Evolutionary conservation across 2,797 vertebrate genomes (phyloP).

Genomic region (Characodon lateralis): DNA sequence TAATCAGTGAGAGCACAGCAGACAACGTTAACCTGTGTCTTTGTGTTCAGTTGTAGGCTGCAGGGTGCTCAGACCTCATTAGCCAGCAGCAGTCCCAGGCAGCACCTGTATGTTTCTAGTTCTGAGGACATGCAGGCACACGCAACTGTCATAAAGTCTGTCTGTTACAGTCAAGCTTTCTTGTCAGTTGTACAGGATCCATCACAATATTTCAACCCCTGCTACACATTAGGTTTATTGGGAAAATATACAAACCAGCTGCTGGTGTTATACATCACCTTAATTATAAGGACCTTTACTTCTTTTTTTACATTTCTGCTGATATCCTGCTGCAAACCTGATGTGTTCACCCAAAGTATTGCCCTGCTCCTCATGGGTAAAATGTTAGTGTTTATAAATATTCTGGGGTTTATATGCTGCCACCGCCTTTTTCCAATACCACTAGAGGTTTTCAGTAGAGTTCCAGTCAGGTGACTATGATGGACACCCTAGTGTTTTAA

Average conservation of each 20-base stretch:
- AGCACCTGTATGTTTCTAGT: no score
- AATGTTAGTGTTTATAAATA: background rate
- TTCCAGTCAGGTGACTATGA: background rate
- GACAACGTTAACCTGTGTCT: background rate
- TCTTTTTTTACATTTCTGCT: background rate
- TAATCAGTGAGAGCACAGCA: background rate
- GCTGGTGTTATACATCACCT: background rate
- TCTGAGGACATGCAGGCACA: background rate
- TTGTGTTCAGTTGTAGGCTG: background rate
- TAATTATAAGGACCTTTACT: background rate
- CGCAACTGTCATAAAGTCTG: background rate
- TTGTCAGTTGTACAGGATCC: background rate
- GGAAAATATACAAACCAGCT: background rate
- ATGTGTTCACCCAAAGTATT: background rate
- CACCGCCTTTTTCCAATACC: background rate
- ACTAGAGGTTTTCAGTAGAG: background rate
- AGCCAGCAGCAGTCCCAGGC: background rate
- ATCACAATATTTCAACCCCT: background rate
- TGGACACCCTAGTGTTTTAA: background rate
- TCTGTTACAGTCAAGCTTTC: background rate
- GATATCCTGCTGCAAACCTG: background rate
- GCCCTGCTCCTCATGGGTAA: background rate
- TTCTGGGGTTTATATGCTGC: background rate
- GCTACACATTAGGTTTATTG: background rate
- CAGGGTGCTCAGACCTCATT: background rate